A percentile compares a stretch with the other conserved stretches of the same genome.
Conservation (phyloP, 2,797 vertebrate genomes). For the Uromys caudimaculatus region DNA sequence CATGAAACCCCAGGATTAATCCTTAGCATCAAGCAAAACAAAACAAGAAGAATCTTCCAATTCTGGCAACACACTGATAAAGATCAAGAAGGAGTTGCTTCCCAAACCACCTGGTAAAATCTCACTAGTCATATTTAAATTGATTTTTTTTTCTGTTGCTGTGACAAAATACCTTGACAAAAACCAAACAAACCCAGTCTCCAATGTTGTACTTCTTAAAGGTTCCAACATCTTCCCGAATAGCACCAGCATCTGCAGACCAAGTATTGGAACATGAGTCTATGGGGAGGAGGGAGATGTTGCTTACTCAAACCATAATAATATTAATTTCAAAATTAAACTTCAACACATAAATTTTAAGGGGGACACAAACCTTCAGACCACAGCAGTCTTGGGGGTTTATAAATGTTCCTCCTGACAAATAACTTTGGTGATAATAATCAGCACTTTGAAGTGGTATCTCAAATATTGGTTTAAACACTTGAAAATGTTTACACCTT, state of each 20-base stretch:
- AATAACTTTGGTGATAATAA: not conserved
- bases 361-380: not conserved
- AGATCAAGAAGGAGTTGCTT: not conserved
- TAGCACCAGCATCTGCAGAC: not conserved
- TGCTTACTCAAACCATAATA: not conserved
- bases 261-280: not conserved
- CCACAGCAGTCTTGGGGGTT: not conserved
- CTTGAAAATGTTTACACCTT: not conserved
- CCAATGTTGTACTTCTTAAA: not conserved
- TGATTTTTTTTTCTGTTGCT: not conserved
- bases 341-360: not conserved
- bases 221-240: not conserved
- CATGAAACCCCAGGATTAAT: not conserved
- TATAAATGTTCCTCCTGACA: not conserved
- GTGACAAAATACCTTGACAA: not conserved
- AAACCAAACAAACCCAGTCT: not conserved
- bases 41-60: not conserved
- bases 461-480: not conserved
- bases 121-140: not conserved
- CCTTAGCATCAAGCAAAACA: not conserved
- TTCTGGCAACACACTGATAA: not conserved
- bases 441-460: not conserved
- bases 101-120: not conserved
- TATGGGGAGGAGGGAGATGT: rapidly evolving
- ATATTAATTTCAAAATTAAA: not conserved